Evolutionary conservation across 2,113 vertebrate species (phyloP).

Genomic region (Leucopsar rothschildi): DNA sequence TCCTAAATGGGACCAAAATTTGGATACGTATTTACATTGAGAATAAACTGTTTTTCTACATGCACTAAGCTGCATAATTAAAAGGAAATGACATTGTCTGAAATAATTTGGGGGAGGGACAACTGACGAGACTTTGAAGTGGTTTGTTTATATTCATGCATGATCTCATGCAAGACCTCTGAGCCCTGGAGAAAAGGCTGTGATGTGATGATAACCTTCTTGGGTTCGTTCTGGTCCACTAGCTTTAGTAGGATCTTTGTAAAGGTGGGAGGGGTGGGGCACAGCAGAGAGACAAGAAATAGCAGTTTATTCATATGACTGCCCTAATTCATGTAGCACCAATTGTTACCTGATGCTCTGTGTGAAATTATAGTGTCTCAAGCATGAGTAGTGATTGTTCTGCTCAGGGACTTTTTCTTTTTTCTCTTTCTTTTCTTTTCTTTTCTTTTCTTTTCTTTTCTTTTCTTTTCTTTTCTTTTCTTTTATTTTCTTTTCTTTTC

Average conservation of each 20-base stretch:
- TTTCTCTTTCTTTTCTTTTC: rapidly evolving
- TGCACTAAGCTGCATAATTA: not conserved
- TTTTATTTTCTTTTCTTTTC: rapidly evolving
- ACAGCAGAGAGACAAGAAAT: not conserved
- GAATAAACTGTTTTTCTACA: not conserved
- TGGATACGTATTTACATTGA: not conserved
- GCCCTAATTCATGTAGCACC: not conserved
- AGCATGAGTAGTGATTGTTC: not conserved
- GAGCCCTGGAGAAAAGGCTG: not conserved
- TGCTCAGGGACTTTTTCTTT: not conserved
- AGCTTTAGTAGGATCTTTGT: not conserved
- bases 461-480: not conserved
- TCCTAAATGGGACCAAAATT: not conserved
- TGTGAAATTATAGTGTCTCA: not conserved
- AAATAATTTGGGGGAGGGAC: not conserved
- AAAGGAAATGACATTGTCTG: not conserved
- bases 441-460: not conserved
- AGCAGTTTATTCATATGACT: not conserved
- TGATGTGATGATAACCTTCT: not conserved
- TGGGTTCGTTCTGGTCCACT: not conserved
- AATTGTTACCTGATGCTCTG: not conserved
- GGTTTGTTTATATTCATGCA: not conserved
- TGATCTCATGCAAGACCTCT: not conserved
- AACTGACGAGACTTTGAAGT: not conserved
- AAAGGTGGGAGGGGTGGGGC: not conserved